Conservation (phyloP, 2,113 vertebrate species). For the Trematocara zebra region DNA sequence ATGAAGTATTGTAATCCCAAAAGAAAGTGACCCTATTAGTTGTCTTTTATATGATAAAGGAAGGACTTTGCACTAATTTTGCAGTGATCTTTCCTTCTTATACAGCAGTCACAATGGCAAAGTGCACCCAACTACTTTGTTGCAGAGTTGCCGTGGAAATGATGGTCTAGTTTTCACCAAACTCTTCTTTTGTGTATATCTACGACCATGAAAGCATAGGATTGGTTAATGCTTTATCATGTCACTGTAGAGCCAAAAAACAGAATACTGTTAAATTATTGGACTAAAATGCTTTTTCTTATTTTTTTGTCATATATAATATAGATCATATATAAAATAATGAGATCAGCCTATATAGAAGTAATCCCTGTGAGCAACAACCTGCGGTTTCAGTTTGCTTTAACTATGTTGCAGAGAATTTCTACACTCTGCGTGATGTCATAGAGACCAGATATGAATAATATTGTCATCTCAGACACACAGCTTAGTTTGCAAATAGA, state of each 20-base stretch:
- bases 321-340: background rate
- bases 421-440: accelerated
- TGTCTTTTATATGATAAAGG: background rate
- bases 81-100: background rate
- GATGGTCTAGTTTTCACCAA: background rate
- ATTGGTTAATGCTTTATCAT: background rate
- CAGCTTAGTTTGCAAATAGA: background rate
- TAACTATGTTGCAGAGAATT: background rate
- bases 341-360: background rate
- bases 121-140: background rate
- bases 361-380: background rate
- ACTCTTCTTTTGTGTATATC: background rate
- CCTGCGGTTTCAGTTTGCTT: background rate
- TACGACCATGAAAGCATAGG: background rate
- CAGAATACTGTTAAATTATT: background rate
- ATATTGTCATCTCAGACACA: background rate
- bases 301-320: background rate
- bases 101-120: background rate
- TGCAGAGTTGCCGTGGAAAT: background rate
- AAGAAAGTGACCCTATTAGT: background rate
- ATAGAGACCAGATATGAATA: accelerated
- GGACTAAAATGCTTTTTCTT: background rate
- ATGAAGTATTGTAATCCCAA: background rate
- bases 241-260: background rate
- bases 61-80: background rate